Evolutionary conservation across 2,797 vertebrate genomes (phyloP).

Genomic region (Steatocranus sp.): DNA sequence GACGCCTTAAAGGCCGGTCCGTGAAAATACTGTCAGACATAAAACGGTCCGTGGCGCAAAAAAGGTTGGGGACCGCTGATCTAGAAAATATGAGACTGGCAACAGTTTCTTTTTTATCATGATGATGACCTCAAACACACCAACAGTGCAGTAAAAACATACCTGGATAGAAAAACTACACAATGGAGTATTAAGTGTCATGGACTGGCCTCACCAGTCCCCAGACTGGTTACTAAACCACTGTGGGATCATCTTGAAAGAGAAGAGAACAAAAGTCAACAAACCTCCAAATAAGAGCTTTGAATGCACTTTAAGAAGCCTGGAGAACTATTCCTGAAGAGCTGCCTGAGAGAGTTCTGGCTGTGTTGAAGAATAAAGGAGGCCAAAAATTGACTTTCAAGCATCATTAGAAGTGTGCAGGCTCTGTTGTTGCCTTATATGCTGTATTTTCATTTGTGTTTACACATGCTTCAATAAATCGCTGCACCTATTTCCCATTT

Average conservation of each 20-base stretch:
- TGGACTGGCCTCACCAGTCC: neutral
- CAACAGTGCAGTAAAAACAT: neutral
- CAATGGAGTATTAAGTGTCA: neutral
- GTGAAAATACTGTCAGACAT: neutral
- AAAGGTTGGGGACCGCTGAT: neutral
- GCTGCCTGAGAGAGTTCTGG: neutral
- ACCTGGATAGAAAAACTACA: neutral
- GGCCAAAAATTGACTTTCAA: neutral
- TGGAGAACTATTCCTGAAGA: neutral
- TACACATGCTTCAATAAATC: neutral
- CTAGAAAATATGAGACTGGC: neutral
- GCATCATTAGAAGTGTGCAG: neutral
- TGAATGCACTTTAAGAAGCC: neutral
- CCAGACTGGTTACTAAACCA: neutral
- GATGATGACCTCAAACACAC: neutral
- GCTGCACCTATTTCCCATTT: neutral
- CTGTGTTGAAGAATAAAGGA: neutral
- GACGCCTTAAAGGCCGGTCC: neutral
- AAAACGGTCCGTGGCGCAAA: neutral
- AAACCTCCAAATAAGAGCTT: neutral
- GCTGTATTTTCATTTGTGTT: neutral
- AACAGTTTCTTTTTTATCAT: neutral
- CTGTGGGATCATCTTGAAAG: neutral
- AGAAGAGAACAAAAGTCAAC: neutral
- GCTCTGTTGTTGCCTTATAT: neutral